Base-by-base conservation (phyloP, 2,888 invertebrate species). In the Unio pictorum region DNA sequence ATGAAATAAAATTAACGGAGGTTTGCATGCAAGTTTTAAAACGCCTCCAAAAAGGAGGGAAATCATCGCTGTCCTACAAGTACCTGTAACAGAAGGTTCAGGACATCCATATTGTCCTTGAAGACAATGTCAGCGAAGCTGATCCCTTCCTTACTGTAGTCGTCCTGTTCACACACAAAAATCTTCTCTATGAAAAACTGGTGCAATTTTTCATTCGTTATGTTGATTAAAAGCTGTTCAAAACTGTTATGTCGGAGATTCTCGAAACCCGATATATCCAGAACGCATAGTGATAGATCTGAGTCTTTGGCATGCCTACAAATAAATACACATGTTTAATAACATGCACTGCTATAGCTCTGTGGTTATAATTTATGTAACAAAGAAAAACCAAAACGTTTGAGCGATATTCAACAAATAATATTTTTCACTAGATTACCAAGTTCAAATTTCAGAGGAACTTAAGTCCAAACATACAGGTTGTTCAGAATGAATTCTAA, bases 191-290 rank as follows among this genome's bases (percentile, higher is more conserved):
- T 76, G 69, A 84, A 83, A 69, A 75, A 81, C 68, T 81, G 80
- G 64, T 86, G 86, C 20, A 83, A 74, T 54, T 68, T 63, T 64
- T 83, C 83, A 66, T 83, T 83, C 18, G 81, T 76, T 17, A 80
- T 71, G 68, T 83, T 83, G 64, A 83, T 83, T 28, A 83, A 63
- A 20, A 83, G 69, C 69, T 83, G 83, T 62, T 83, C 83, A 62
- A 81, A 81, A 11, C 80, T 76, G 69, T 83, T 83, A 34, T 68
- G 61, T 20, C 26, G 54, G 8, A 81, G 65, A 34, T 79, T 81
- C 68, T 83, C 83, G 72, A 83, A 83, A 15, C 83, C 83, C 15
- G 79, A 79, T 18, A 83, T 81, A 59, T 83, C 83, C n/a, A 83
- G 67, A 17, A 83, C 68, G 20, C 79, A 71, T 15, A 82, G 74